phyloP scores from a whole-genome alignment of 2,888 invertebrate species.

The Tinea pellionella region DNA sequence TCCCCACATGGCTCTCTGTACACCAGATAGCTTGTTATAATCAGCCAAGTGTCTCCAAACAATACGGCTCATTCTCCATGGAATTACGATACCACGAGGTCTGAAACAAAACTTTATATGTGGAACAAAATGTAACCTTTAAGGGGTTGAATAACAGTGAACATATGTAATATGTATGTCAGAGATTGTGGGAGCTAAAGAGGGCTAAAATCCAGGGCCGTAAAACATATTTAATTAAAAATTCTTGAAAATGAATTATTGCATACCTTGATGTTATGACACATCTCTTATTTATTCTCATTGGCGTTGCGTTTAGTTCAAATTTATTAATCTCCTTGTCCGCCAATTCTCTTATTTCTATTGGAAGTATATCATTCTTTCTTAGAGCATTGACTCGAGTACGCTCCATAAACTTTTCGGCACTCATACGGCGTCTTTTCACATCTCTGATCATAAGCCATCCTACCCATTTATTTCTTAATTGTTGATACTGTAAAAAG shows the following conservation, averaged over 20 bases:
- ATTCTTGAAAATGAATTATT: too few relatives aligned
- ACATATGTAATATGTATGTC: too few relatives aligned
- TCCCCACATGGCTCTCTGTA: slow-evolving; percentile 95
- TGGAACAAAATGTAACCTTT: neutral
- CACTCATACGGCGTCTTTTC: slow-evolving; percentile 80
- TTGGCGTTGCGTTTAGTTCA: slow-evolving; percentile 77
- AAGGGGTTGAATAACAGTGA: neutral
- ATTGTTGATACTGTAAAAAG: slow-evolving; percentile 73
- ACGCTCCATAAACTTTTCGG: slow-evolving; percentile 80
- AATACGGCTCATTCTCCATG: slow-evolving; percentile 91
- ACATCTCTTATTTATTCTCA: slow-evolving; percentile 81
- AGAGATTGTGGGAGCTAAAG: too few relatives aligned
- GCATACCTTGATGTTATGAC: slow-evolving; percentile 85
- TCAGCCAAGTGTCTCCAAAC: slow-evolving; percentile 93
- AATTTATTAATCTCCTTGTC: slow-evolving; percentile 80
- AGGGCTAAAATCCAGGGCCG: too few relatives aligned
- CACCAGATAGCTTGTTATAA: slow-evolving; percentile 91
- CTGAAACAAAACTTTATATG: slow-evolving; percentile 51
- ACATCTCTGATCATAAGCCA: slow-evolving; percentile 89
- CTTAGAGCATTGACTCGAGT: slow-evolving; percentile 85
- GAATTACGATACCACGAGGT: slow-evolving; percentile 79
- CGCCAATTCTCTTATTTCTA: slow-evolving; percentile 82
- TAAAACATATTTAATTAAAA: too few relatives aligned
- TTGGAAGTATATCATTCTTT: slow-evolving; percentile 87
- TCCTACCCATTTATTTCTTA: slow-evolving; percentile 82